These are phyloP conservation scores for Lutraria lutraria DNA, from an alignment of 2,888 invertebrate genomes.

Conservation along the genomic window DNA sequence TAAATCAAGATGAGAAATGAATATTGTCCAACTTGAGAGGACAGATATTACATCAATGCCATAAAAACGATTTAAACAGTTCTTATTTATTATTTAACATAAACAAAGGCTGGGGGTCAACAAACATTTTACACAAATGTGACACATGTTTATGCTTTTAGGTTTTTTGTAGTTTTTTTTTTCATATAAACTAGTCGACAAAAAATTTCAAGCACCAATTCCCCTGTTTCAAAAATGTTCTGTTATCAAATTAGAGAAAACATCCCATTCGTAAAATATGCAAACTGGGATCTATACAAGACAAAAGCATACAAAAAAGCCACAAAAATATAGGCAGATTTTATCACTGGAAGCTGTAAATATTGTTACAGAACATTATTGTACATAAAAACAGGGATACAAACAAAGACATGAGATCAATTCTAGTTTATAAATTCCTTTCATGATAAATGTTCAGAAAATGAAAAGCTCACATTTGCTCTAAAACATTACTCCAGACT, in stretches of 20 bases:
- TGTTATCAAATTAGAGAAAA: background rate
- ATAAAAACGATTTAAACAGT: background rate
- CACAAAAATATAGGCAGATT: too few species aligned
- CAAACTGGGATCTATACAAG: too few species aligned
- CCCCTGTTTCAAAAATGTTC: background rate
- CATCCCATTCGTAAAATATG: too few species aligned
- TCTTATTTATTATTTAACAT: background rate
- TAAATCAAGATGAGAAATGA: background rate
- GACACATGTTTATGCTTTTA: background rate
- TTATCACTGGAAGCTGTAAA: too few species aligned
- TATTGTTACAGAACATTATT: too few species aligned
- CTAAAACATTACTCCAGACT: too few species aligned
- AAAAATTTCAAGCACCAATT: background rate
- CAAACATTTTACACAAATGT: background rate
- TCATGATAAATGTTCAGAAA: too few species aligned
- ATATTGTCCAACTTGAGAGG: background rate
- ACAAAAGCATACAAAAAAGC: too few species aligned
- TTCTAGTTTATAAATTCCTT: too few species aligned
- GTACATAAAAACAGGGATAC: too few species aligned
- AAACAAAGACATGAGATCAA: too few species aligned
- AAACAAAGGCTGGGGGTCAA: background rate
- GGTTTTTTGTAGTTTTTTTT: background rate
- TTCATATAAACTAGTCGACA: background rate
- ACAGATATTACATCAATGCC: background rate
- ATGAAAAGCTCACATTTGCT: too few species aligned